A percentile compares a stretch with the other conserved stretches of the same genome.
Evolutionary conservation across 2,797 vertebrate genomes (phyloP).

Genomic region (Labeo calbasu): DNA sequence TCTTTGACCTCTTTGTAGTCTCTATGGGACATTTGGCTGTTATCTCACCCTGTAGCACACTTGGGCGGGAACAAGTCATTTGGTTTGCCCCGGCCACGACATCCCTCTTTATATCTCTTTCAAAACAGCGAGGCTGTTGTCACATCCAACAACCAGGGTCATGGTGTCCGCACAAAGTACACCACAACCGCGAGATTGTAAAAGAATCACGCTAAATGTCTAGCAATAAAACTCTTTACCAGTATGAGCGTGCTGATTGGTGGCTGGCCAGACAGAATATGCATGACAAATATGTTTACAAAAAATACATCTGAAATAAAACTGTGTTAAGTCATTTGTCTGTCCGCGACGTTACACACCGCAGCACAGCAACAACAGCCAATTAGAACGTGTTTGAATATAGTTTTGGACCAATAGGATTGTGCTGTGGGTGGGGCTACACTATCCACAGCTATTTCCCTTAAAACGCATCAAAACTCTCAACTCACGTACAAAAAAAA

Average conservation of each 20-base stretch:
- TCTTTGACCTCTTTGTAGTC: slow-evolving; percentile 8
- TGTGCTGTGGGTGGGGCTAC: neutral
- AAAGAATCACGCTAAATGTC: neutral
- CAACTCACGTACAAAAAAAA: neutral
- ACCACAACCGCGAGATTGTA: neutral
- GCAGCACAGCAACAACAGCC: neutral
- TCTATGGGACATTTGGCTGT: neutral
- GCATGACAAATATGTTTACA: neutral
- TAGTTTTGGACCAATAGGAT: neutral
- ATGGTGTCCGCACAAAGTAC: slow-evolving; percentile 6
- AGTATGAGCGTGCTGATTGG: neutral
- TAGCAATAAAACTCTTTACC: slow-evolving; percentile 16
- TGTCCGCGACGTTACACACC: neutral
- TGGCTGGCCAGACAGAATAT: slow-evolving; percentile 1
- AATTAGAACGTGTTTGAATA: neutral
- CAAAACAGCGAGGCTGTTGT: slow-evolving; percentile 44
- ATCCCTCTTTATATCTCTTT: slow-evolving; percentile 40
- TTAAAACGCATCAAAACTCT: neutral
- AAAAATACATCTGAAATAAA: neutral
- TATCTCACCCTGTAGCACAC: slow-evolving; percentile 3
- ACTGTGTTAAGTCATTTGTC: neutral
- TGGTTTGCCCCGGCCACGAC: slow-evolving; percentile 41
- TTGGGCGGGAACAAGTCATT: slow-evolving; percentile 7
- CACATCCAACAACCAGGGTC: slow-evolving; percentile 26
- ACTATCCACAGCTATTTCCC: neutral